These are phyloP conservation scores for Dermatemys mawii DNA, from an alignment of 2,113 vertebrate genomes.

Conservation along the genomic window DNA sequence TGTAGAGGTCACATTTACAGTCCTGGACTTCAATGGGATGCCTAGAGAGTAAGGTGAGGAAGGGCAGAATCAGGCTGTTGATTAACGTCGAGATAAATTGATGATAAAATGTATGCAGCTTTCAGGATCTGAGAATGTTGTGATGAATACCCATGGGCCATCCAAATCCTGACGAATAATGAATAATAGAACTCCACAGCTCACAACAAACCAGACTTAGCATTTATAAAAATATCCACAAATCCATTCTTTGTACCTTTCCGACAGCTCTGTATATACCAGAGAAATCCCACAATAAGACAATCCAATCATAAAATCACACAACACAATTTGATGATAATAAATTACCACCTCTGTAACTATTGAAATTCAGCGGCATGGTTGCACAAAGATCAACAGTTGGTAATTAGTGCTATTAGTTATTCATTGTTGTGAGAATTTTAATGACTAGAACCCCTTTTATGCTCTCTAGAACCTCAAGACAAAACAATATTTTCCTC, in stretches of 20 bases:
- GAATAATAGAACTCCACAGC: background rate
- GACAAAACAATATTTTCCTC: slow-evolving; percentile 6
- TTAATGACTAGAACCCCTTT: background rate
- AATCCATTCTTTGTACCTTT: background rate
- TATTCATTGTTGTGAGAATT: slow-evolving; percentile 16
- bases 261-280: background rate
- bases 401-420: background rate
- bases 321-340: background rate
- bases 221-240: background rate
- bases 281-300: background rate
- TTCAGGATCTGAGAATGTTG: background rate
- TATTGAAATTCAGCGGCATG: background rate
- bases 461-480: background rate
- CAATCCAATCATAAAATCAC: background rate
- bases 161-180: background rate
- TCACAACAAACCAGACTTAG: background rate
- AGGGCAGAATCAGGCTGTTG: background rate
- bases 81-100: background rate
- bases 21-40: background rate
- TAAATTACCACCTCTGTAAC: background rate
- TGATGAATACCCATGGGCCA: background rate
- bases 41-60: background rate
- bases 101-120: background rate
- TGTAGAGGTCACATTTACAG: background rate
- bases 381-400: background rate